These are phyloP conservation scores for Sympetrum striolatum DNA, from an alignment of 2,888 invertebrate genomes.

Conservation along the genomic window DNA sequence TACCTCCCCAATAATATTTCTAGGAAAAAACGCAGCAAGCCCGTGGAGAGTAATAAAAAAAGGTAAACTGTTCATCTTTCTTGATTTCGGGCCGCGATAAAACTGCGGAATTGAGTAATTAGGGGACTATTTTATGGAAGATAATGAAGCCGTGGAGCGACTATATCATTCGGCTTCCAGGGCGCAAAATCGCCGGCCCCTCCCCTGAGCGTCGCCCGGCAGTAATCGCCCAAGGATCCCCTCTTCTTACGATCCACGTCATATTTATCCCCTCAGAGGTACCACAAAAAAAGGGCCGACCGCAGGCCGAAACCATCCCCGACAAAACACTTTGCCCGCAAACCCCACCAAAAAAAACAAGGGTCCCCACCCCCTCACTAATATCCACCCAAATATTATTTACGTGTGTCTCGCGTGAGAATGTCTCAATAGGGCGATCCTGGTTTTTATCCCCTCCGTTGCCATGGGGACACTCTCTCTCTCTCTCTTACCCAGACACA, in stretches of 20 bases:
- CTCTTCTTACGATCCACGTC: not conserved
- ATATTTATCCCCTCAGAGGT: conserved; percentile 17
- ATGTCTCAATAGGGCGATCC: conserved; percentile 13
- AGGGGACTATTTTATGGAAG: not conserved
- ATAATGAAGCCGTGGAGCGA: not conserved
- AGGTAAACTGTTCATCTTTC: not conserved
- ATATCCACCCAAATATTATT: conserved; percentile 11
- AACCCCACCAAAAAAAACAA: not conserved
- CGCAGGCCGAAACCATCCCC: not conserved
- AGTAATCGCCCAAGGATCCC: not conserved
- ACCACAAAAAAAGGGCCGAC: not conserved
- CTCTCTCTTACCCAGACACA: not conserved
- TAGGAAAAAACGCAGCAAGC: not conserved
- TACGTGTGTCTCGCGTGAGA: conserved; percentile 32
- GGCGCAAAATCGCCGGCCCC: not conserved
- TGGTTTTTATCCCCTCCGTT: not conserved
- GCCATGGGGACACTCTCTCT: not conserved
- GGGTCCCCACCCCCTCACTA: not conserved
- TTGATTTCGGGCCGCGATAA: not conserved
- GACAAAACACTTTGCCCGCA: not conserved
- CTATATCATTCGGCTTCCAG: not conserved
- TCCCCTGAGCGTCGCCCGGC: not conserved
- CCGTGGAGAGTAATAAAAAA: not conserved
- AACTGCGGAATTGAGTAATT: conserved; percentile 1
- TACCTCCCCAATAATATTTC: not conserved